These are phyloP conservation scores for Podilymbus podiceps DNA, from an alignment of 2,113 vertebrate genomes.

Conservation along the genomic window DNA sequence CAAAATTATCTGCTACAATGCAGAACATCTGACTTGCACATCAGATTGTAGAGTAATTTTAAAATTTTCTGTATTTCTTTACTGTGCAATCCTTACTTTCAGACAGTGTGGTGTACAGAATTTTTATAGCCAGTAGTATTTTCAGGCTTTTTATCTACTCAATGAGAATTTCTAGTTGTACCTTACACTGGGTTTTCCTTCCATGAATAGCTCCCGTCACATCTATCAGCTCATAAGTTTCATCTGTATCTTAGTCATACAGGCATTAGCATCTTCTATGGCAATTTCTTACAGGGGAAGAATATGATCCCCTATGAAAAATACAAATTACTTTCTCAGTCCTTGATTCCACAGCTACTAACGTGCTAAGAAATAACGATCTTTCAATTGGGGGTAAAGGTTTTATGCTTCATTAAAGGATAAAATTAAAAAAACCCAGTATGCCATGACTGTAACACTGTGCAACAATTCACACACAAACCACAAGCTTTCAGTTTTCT, in stretches of 20 bases:
- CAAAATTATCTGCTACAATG: not conserved
- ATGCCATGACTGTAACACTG: not conserved
- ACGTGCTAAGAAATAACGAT: not conserved
- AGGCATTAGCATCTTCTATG: not conserved
- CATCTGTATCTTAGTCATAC: not conserved
- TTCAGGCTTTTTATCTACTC: not conserved
- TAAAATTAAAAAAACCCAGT: not conserved
- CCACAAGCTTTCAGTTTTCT: not conserved
- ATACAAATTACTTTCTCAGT: not conserved
- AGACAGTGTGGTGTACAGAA: not conserved
- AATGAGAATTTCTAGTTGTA: not conserved
- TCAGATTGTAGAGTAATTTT: not conserved
- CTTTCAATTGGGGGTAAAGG: not conserved
- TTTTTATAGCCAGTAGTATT: not conserved
- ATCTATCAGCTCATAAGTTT: not conserved
- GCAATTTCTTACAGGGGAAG: not conserved
- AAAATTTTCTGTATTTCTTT: not conserved
- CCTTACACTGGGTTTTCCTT: not conserved
- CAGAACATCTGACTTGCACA: not conserved
- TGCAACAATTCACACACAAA: not conserved
- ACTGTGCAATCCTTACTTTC: not conserved
- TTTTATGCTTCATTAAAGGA: not conserved
- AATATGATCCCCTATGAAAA: not conserved
- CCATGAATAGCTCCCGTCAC: not conserved
- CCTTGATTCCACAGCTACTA: not conserved